Percentiles rank a stretch among this genome's conserved stretches.
These are phyloP conservation scores for Potamarius usumacintae DNA, from an alignment of 2,113 vertebrate species.

Conservation along the genomic window DNA sequence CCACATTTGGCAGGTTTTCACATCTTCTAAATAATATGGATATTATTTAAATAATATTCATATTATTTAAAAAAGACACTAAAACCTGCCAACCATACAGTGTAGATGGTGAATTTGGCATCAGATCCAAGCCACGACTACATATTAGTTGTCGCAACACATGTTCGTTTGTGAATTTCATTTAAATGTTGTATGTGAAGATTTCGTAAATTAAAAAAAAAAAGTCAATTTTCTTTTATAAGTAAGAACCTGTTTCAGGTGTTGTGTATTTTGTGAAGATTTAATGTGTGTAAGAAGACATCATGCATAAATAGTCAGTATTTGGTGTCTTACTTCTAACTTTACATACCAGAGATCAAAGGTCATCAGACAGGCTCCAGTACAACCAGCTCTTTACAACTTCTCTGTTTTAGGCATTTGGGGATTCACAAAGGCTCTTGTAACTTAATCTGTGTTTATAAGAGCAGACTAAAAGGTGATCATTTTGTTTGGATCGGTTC, in stretches of 20 bases:
- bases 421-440: neutral
- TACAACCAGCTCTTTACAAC: neutral
- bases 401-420: neutral
- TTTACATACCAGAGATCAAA: neutral
- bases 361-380: neutral
- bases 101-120: neutral
- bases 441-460: neutral
- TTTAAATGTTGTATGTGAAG: neutral
- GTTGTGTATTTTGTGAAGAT: neutral
- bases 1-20: too few relatives aligned
- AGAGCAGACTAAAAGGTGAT: neutral
- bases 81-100: too few relatives aligned
- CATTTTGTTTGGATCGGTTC: neutral
- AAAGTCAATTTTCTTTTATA: neutral
- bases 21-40: too few relatives aligned
- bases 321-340: neutral
- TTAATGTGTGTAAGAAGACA: neutral
- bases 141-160: neutral
- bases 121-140: neutral
- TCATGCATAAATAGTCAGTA: neutral
- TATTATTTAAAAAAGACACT: too few relatives aligned
- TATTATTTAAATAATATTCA: too few relatives aligned
- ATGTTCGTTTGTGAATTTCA: neutral
- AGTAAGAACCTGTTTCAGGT: neutral
- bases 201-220: neutral